phyloP scores from a whole-genome alignment of 2,113 vertebrate species.

The Platysternon megacephalum region DNA sequence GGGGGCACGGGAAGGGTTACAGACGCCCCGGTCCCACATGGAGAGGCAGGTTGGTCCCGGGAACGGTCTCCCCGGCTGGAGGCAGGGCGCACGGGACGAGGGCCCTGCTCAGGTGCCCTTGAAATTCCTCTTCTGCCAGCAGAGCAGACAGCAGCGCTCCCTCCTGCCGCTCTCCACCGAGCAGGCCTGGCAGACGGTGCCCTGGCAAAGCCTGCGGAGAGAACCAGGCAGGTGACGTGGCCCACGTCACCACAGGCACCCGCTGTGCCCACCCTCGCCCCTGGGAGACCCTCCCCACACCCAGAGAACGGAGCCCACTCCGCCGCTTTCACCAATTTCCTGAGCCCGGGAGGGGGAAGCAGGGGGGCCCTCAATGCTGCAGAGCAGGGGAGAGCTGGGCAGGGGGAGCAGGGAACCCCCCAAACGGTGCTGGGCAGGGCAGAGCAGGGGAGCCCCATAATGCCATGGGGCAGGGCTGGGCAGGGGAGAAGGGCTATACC shows the following conservation, averaged over 20 bases:
- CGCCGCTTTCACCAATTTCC: too few relatives aligned
- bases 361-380: too few relatives aligned
- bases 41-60: background rate
- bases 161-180: conserved; percentile 70
- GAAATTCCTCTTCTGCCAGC: conserved; percentile 63
- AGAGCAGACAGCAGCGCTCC: conserved; percentile 68
- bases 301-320: background rate
- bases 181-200: conserved; percentile 76
- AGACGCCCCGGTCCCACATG: background rate
- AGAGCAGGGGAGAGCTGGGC: too few relatives aligned
- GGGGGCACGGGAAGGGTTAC: background rate
- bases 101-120: conserved; percentile 8
- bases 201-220: conserved; percentile 68
- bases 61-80: too few relatives aligned
- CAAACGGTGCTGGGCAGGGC: background rate
- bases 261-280: too few relatives aligned
- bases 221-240: background rate
- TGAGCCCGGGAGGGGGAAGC: background rate
- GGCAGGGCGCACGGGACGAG: accelerated
- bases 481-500: too few relatives aligned
- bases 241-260: accelerated
- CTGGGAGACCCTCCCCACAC: background rate
- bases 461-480: background rate
- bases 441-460: background rate
- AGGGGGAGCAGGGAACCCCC: too few relatives aligned